Conservation (phyloP, 2,113 vertebrate genomes). For the Dipodomys ordii region DNA sequence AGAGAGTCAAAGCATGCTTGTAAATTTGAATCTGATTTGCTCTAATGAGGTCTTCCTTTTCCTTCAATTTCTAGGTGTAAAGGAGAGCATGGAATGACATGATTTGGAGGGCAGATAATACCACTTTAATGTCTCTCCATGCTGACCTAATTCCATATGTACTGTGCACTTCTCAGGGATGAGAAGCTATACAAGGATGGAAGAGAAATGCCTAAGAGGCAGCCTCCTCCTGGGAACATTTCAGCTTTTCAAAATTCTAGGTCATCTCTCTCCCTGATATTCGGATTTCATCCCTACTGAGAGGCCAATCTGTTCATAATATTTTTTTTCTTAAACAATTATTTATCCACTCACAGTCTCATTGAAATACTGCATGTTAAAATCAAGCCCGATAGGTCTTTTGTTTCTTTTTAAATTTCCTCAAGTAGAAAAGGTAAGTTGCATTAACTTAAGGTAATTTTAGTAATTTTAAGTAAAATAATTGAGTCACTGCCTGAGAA, state of each 20-base stretch:
- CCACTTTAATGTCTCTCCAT: conserved; percentile 36
- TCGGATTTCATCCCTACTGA: conserved; percentile 47
- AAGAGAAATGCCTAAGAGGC: conserved; percentile 39
- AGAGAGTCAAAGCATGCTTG: conserved; percentile 34
- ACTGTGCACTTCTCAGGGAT: not conserved
- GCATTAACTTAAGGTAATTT: conserved; percentile 22
- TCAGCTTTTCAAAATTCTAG: conserved; percentile 69
- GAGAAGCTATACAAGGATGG: conserved; percentile 14
- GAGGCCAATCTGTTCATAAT: conserved; percentile 48
- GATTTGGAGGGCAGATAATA: conserved; percentile 13
- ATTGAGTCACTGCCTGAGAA: not conserved
- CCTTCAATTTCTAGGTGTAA: not conserved
- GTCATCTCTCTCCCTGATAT: conserved; percentile 59
- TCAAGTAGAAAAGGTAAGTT: not conserved
- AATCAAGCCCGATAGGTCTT: not conserved
- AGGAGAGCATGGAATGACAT: conserved; percentile 5
- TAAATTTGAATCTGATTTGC: conserved; percentile 29
- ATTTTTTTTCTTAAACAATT: not conserved
- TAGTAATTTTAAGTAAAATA: conserved; percentile 42
- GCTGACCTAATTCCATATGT: conserved; percentile 56
- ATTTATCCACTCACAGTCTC: conserved; percentile 6
- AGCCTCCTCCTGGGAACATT: conserved; percentile 48
- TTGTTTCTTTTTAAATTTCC: conserved; percentile 21
- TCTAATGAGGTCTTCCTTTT: conserved; percentile 46
- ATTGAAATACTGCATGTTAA: conserved; percentile 25